Evolutionary conservation across 2,113 vertebrate genomes (phyloP).

Genomic region (Parus major): DNA sequence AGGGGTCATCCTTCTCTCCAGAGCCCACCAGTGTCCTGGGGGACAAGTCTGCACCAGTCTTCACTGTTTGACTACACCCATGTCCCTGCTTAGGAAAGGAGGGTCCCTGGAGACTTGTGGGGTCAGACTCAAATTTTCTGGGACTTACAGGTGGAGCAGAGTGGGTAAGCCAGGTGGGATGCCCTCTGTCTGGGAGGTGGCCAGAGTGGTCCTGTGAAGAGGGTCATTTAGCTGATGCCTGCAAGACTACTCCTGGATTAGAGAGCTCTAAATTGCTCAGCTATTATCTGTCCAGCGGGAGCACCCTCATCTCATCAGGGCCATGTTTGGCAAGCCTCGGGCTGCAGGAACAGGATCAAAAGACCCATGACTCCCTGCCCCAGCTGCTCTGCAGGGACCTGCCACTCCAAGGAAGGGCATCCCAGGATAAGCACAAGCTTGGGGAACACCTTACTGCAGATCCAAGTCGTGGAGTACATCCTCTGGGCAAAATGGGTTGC

Average conservation of each 20-base stretch:
- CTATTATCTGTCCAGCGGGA: conserved; percentile 25
- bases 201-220: neutral
- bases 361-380: fast-evolving
- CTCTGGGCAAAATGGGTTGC: neutral
- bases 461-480: neutral
- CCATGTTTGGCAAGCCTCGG: neutral
- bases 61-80: fast-evolving
- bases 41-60: neutral
- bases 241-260: conserved; percentile 17
- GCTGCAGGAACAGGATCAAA: fast-evolving
- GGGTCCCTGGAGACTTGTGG: neutral
- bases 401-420: neutral
- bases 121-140: neutral
- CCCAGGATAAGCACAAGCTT: neutral
- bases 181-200: neutral
- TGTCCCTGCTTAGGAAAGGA: neutral
- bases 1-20: neutral
- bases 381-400: neutral
- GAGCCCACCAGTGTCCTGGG: neutral
- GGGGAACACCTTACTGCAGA: neutral
- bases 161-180: neutral
- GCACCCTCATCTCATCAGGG: neutral
- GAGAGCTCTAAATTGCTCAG: conserved; percentile 22
- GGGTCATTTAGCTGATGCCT: conserved; percentile 28
- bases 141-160: neutral